Percentiles rank a stretch among this genome's conserved stretches.
These are phyloP conservation scores for Unio delphinus DNA, from an alignment of 2,888 invertebrate genomes.

Conservation along the genomic window DNA sequence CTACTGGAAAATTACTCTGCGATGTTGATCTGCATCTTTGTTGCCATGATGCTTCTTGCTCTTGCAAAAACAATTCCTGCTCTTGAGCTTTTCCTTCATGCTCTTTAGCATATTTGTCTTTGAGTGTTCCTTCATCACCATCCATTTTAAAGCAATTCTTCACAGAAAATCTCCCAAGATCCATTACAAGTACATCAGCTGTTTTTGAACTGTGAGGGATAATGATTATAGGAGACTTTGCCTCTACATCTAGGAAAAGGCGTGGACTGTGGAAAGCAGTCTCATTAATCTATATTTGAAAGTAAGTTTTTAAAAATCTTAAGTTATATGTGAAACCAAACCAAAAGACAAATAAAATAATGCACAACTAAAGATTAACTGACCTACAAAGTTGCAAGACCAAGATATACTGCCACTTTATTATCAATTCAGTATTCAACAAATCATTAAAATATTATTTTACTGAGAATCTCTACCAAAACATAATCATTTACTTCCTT, in stretches of 20 bases:
- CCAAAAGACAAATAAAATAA: too few species aligned
- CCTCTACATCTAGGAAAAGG: conserved; percentile 78
- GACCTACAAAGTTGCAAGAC: too few species aligned
- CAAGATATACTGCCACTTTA: too few species aligned
- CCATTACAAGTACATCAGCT: conserved; percentile 83
- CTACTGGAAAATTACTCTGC: conserved; percentile 4
- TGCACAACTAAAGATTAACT: too few species aligned
- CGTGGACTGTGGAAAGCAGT: conserved; percentile 72
- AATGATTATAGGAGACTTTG: conserved; percentile 86
- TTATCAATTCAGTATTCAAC: too few species aligned
- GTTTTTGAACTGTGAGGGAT: conserved; percentile 88
- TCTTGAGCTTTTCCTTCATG: conserved; percentile 8
- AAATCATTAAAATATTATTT: too few species aligned
- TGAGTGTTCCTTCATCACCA: conserved; percentile 60
- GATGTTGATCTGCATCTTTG: not conserved
- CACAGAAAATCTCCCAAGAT: conserved; percentile 84
- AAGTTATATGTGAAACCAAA: not conserved
- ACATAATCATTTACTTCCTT: too few species aligned
- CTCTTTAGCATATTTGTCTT: conserved; percentile 13
- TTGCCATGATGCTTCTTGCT: not conserved
- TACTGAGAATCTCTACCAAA: too few species aligned
- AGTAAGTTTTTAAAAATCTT: not conserved
- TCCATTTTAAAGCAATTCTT: conserved; percentile 77
- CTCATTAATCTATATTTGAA: conserved; percentile 58
- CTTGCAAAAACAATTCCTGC: not conserved